These are phyloP conservation scores for Gymnothorax reevesii DNA, from an alignment of 2,797 vertebrate genomes.

Conservation along the genomic window DNA sequence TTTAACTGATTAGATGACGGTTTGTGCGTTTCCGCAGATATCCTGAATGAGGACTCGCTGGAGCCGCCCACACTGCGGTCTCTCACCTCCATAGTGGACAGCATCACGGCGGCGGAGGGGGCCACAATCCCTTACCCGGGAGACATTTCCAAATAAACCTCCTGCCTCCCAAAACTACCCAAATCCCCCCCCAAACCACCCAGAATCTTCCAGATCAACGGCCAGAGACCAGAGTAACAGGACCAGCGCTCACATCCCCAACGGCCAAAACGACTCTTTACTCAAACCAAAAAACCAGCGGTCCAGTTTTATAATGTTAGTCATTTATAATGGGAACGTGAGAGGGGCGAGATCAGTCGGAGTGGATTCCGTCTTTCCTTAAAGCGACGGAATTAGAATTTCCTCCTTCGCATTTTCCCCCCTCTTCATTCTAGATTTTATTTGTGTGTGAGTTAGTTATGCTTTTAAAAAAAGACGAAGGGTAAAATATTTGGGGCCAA, in stretches of 20 bases:
- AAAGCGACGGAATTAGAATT: slow-evolving; percentile 55
- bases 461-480: slow-evolving; percentile 59
- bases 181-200: not conserved
- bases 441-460: slow-evolving; percentile 69
- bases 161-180: not conserved
- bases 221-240: not conserved
- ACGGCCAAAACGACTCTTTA: slow-evolving; percentile 27
- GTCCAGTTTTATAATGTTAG: slow-evolving; percentile 53
- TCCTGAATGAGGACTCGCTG: slow-evolving; percentile 78
- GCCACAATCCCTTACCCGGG: slow-evolving; percentile 75
- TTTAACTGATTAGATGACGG: no score
- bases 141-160: slow-evolving; percentile 75
- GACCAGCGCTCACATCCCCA: not conserved
- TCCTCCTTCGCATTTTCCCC: slow-evolving; percentile 65
- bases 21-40: slow-evolving; percentile 69
- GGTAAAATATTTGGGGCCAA: slow-evolving; percentile 83
- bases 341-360: slow-evolving; percentile 16
- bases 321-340: slow-evolving; percentile 49
- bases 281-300: slow-evolving; percentile 44
- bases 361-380: slow-evolving; percentile 62
- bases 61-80: slow-evolving; percentile 87
- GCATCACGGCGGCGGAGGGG: slow-evolving; percentile 79
- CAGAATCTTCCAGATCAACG: not conserved
- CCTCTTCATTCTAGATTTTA: slow-evolving; percentile 58
- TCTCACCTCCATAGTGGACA: slow-evolving; percentile 90